Conservation (phyloP, 2,888 invertebrate genomes). For the Cephus pygmeus region DNA sequence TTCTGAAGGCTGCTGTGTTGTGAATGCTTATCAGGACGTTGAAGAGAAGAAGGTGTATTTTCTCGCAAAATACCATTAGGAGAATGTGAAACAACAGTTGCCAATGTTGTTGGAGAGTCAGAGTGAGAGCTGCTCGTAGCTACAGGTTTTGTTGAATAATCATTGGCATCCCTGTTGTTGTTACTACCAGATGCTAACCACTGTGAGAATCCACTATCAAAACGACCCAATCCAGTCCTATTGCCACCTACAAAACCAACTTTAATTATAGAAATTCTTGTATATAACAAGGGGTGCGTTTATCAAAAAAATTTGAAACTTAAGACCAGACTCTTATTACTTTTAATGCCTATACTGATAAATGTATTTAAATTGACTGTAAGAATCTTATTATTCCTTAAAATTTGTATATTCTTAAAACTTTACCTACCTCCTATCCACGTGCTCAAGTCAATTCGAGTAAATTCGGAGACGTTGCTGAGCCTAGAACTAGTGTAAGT, state of each 20-base stretch:
- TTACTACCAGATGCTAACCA: slow-evolving; percentile 51
- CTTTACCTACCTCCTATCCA: slow-evolving; percentile 73
- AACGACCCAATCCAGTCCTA: slow-evolving; percentile 43
- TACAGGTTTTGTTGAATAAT: slow-evolving; percentile 36
- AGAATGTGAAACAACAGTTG: slow-evolving; percentile 38
- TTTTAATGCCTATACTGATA: not conserved
- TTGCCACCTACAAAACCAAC: slow-evolving; percentile 41
- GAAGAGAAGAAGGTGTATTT: slow-evolving; percentile 57
- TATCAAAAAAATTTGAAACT: not conserved
- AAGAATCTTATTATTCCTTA: not conserved
- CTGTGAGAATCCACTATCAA: slow-evolving; percentile 59
- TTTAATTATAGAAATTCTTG: not conserved
- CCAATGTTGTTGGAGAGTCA: slow-evolving; percentile 30
- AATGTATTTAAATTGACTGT: not conserved
- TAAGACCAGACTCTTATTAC: not conserved
- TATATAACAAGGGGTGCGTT: not conserved
- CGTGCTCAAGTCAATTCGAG: slow-evolving; percentile 74
- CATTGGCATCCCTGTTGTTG: slow-evolving; percentile 28
- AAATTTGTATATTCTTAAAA: slow-evolving; percentile 1
- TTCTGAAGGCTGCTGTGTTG: slow-evolving; percentile 63
- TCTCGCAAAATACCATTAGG: slow-evolving; percentile 49
- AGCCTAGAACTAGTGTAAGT: slow-evolving; percentile 59
- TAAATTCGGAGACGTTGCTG: slow-evolving; percentile 68
- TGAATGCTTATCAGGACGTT: slow-evolving; percentile 59
- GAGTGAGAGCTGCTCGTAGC: slow-evolving; percentile 32